Base-by-base conservation (phyloP, 2,888 invertebrate genomes). In the Pherbina coryleti region DNA sequence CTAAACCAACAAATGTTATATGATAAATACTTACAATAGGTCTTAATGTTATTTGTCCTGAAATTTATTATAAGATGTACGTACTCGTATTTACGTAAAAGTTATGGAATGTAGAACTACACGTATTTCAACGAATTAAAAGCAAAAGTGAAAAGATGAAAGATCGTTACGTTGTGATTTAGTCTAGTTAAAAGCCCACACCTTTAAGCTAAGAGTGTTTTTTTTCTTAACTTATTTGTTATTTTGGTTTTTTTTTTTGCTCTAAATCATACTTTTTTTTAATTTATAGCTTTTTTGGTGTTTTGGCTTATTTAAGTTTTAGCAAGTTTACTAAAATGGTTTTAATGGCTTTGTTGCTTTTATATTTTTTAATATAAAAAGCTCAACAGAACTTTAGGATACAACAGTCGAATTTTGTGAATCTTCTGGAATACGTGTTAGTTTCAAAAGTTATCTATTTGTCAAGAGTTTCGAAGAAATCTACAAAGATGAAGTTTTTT, bases 181-280 rank as follows among this genome's bases (percentile, higher is more conserved):
- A 72, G 64, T 74, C 51, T 11, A n/a, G 28, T 74, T 8, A 22
- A 14, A 19, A 74, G 9, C 73, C 73, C 73, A 74, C 73, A 31
- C 73, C 14, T 31, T 31, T 7, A 44, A 67, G 34, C n/a, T 34
- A 31, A 34, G 34, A 64, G 8, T 28, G n/a, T 28, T 34, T 34
- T 53, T 25, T 51, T 31, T 70, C 14, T 28, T n/a, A n/a, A n/a
- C n/a, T n/a, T n/a, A n/a, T 37, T 37, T 37, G 5, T 37, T 37
- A 7, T 37, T 1, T 37, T 37, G 1, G 5, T 53, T 5, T n/a
- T 3, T n/a, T 53, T 5, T 17, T 72, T 25, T 31, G 28, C 55
- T 71, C 25, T 11, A 53, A 71, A 37, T 8, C 17, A 34, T 34
- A 19, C 5, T 22, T 31, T 14, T 34, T 72, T 31, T 37, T 62